These are phyloP conservation scores for Philopedon plagiatum DNA, from an alignment of 2,888 invertebrate species.

Conservation along the genomic window DNA sequence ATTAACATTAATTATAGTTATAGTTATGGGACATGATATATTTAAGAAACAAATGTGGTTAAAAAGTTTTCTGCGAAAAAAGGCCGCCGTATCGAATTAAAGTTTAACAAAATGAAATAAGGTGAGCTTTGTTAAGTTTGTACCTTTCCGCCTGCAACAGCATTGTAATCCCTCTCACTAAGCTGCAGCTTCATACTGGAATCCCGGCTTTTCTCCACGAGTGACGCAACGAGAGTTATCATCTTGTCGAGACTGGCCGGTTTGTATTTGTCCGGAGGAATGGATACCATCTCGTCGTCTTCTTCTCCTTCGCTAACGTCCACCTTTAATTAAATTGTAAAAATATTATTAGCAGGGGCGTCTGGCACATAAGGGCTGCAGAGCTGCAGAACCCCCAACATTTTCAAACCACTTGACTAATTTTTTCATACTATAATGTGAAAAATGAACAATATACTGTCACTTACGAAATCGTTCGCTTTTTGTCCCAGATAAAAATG, in stretches of 20 bases:
- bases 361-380: too few species aligned
- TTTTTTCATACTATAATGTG: too few species aligned
- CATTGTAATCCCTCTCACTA: constrained; percentile 83
- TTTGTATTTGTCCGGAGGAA: constrained; percentile 83
- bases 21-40: too few species aligned
- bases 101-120: too few species aligned
- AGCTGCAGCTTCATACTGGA: constrained; percentile 82
- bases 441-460: neutral
- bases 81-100: too few species aligned
- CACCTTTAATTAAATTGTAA: constrained; percentile 65
- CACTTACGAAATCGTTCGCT: constrained; percentile 78
- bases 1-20: too few species aligned
- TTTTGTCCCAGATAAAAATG: constrained; percentile 94
- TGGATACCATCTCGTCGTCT: constrained; percentile 79
- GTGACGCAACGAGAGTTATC: constrained; percentile 90
- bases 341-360: too few species aligned
- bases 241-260: constrained; percentile 95
- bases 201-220: constrained; percentile 91
- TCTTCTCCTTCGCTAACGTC: constrained; percentile 82
- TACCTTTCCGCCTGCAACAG: constrained; percentile 90
- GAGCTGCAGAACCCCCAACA: too few species aligned
- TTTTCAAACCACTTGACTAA: too few species aligned
- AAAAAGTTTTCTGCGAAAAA: too few species aligned
- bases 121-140: too few species aligned
- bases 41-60: too few species aligned